Evolutionary conservation across 2,797 vertebrate genomes (phyloP), one percentile per base, ranked within the genome.

Genomic region (Apogon hyalosoma): DNA sequence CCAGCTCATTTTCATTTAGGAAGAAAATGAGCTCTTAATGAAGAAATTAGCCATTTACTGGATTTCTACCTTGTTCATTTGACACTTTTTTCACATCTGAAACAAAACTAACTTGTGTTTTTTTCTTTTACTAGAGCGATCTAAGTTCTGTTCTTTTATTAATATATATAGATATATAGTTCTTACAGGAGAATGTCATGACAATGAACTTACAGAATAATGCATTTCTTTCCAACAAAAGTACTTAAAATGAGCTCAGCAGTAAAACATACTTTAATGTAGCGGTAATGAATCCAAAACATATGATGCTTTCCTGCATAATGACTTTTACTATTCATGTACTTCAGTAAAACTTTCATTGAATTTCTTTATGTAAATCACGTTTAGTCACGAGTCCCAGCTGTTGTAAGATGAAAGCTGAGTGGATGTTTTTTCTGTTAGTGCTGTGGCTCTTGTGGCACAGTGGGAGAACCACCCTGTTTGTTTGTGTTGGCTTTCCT

Each of bases 11-110:
- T 80, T 59, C 67, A 69, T 73, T 69, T 39, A 13, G 16, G 21
- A 21, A 62, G 45, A 65, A 80, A 82, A 82, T 78, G 21, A 82
- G 58, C 36, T 79, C 77, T 77, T 84, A 88, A 83, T 86, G 73
- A 87, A 83, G 54, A 76, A 42, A 78, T 54, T 73, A 55, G 59
- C 62, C 47, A 65, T 77, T 75, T 82, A 79, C 39, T 65, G 70
- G 81, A 61, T 54, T 66, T 42, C 55, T 59, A 82, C 50, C 64
- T 75, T 73, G 33, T 58, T 72, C 61, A 68, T 65, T 69, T 73
- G 15, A 79, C 58, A 69, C 31, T 24, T 57, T 46, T 21, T 59
- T 16, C 0, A 0, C 39, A 33, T 38, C n/a, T 55, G 28, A 48
- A 60, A 65, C 19, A 50, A 11, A 57, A 57, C 66, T 41, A 40